Evolutionary conservation across 1,140 invertebrate species (phyloP), one percentile per base, ranked within the genome.

Genomic region (Sitodiplosis mosellana): DNA sequence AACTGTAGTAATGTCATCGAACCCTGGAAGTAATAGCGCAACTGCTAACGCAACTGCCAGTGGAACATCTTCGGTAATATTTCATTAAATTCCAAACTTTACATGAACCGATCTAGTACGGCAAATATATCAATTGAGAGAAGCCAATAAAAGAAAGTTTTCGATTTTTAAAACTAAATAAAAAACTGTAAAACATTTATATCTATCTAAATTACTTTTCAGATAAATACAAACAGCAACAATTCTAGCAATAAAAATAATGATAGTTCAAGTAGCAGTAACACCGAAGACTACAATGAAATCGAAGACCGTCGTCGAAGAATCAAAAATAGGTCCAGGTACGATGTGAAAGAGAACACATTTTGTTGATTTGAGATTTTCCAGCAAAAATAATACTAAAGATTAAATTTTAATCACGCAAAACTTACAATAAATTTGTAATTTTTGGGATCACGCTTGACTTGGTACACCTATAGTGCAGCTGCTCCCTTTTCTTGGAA

Each of bases 261-360:
- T 34, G 52, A 45, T 12, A 47, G 58, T 43, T 58, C 60, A 6
- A 62, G 58, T 51, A 78, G 78, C 60, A 80, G 77, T 56, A 77
- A 79, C 56, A 78, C 75, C n/a, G 76, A 81, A 56, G 78, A 81
- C 61, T 78, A 75, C 55, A 70, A 75, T 51, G 77, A 78, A 53
- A 63, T 66, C 17, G 74, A 76, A 60, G 74, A 77, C 54, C 66
- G 73, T 49, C 66, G 75, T 53, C 64, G 77, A 52, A 68, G 75
- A 52, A 75, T 74, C 47, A 79, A 80, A 56, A 79, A 76, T 59
- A 70, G 76, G 56, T 64, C 74, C 53, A 75, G 75, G 75, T 76
- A 55, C 59, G 51, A n/a, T n/a, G n/a, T n/a, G n/a, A n/a, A n/a
- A n/a, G 22, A 21, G 20, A 49, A 45, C 33, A 33, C 33, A 12